Evolutionary conservation across 2,888 invertebrate genomes (phyloP).

Genomic region (Dorcus hopei): DNA sequence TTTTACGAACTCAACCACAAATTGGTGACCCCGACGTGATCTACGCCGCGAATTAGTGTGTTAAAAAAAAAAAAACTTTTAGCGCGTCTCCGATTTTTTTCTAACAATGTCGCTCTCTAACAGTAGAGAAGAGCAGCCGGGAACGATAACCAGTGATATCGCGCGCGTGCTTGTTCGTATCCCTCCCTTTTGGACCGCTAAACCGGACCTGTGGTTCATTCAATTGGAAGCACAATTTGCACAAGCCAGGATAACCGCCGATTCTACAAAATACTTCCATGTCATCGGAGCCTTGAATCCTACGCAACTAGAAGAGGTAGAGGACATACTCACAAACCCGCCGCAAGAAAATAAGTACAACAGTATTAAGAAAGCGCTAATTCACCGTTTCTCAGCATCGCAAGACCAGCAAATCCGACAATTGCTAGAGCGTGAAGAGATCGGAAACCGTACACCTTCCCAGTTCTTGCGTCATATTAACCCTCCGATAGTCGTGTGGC

Average conservation of each 20-base stretch:
- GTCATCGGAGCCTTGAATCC: conserved; percentile 24
- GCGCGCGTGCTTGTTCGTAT: no score
- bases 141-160: no score
- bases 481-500: no score
- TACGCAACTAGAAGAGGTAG: conserved; percentile 20
- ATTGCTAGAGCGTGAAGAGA: conserved; percentile 5
- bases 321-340: conserved; percentile 25
- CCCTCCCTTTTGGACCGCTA: conserved; percentile 30
- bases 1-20: no score
- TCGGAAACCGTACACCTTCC: conserved; percentile 18
- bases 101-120: no score
- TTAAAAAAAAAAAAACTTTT: no score
- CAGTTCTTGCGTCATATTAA: no score
- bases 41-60: no score
- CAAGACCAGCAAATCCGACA: conserved; percentile 18
- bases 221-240: conserved; percentile 32
- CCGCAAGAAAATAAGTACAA: conserved; percentile 22
- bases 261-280: no score
- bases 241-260: conserved; percentile 22
- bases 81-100: no score
- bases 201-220: conserved; percentile 34
- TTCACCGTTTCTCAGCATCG: conserved; percentile 16
- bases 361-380: conserved; percentile 28
- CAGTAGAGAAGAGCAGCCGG: no score
- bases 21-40: no score